Base-by-base conservation (phyloP, 1,140 invertebrate species). In the Cherax quadricarinatus region DNA sequence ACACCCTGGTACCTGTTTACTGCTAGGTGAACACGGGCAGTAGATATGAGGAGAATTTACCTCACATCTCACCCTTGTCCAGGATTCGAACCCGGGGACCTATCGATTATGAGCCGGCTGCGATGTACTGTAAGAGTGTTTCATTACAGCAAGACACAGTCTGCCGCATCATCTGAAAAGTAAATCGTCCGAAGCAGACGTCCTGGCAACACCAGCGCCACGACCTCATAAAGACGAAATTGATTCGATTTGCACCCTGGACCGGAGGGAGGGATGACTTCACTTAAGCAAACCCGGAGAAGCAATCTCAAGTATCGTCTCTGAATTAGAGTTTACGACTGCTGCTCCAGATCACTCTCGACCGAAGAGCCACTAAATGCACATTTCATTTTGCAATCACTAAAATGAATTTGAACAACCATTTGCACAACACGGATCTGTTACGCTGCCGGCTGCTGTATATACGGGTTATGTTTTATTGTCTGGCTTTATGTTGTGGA, bases 331-430 rank as follows among this genome's bases (percentile, higher is more conserved):
- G 48, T 89, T 89, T 89, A 89, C 88, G 88, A 89, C 79, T n/a
- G 2, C 16, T n/a, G 88, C 21, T 82, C 41, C 48, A 82, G 60
- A 81, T 82, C 88, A 83, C 75, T 7, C 24, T 57, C 51, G 78
- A 21, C 88, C 57, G 70, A 83, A 89, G 57, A 41, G 60, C 51
- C 79, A 82, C 60, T 89, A 89, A 89, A 89, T 81, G 79, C 60
- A 51, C 80, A 70, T 89, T 89, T 81, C 88, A 89, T 89, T 89
- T 89, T 81, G 88, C 88, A 89, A 89, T 89, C 88, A 83, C 79
- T 83, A 49, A 83, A 89, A 82, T 82, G 88, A 81, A 79, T 89
- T 82, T 81, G 79, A 53, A 57, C 30, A 60, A 41, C 88, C 62
- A 83, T 70, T 9, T 81, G 57, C 62, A 73, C 73, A 78, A 75